Evolutionary conservation across 2,797 vertebrate species (phyloP).

Genomic region (Oryzias sinensis): DNA sequence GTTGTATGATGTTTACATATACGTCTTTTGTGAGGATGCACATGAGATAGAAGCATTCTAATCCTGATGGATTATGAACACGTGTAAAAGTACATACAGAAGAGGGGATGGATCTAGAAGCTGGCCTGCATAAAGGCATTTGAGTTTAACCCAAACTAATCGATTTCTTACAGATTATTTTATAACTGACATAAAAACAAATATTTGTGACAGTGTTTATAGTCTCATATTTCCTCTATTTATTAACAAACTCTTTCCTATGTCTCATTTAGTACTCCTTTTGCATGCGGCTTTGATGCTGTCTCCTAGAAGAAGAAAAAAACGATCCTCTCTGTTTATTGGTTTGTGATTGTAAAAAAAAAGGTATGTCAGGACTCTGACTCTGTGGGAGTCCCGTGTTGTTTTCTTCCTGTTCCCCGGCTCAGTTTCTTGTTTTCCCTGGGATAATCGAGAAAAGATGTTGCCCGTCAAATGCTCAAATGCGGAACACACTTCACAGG

Average conservation of each 20-base stretch:
- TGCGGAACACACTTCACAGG: slow-evolving; percentile 24
- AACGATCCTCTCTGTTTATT: not conserved
- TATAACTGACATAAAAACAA: no score
- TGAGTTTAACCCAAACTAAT: not conserved
- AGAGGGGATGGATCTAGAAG: not conserved
- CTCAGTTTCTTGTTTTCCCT: slow-evolving; percentile 19
- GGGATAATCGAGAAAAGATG: slow-evolving; percentile 56
- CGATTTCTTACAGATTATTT: no score
- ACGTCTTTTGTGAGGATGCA: not conserved
- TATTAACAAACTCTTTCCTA: not conserved
- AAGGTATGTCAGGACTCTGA: slow-evolving; percentile 11
- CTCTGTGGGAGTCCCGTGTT: slow-evolving; percentile 17
- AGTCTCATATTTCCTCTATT: no score
- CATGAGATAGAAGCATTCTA: slow-evolving; percentile 20
- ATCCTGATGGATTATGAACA: slow-evolving; percentile 11
- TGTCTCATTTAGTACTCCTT: slow-evolving; percentile 2
- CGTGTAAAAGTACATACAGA: slow-evolving; percentile 36
- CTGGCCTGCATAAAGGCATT: not conserved
- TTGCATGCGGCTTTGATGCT: slow-evolving; percentile 6
- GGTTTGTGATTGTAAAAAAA: slow-evolving; percentile 9
- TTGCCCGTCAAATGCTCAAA: slow-evolving; percentile 43
- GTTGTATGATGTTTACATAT: not conserved
- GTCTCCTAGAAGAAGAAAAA: slow-evolving; percentile 5
- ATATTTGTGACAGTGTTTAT: no score
- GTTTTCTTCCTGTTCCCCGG: slow-evolving; percentile 10